These are phyloP conservation scores for Ceriagrion tenellum DNA, from an alignment of 2,888 invertebrate species.

Conservation along the genomic window DNA sequence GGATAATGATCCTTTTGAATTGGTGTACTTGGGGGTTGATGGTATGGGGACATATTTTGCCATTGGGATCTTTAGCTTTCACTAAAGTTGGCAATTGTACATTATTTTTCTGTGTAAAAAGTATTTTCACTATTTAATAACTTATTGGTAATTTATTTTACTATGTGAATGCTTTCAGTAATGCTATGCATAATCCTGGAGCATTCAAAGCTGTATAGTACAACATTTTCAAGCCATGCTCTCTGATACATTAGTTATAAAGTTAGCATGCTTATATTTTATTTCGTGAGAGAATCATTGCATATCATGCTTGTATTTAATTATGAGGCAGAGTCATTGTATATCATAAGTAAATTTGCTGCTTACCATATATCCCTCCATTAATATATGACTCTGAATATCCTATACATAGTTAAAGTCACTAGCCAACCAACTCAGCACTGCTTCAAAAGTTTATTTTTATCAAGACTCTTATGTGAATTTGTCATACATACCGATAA, in stretches of 20 bases:
- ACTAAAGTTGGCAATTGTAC: conserved; percentile 25
- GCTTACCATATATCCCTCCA: background rate
- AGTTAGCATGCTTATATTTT: background rate
- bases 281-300: background rate
- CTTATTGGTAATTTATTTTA: conserved; percentile 38
- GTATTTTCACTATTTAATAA: conserved; percentile 19
- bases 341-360: background rate
- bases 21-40: background rate
- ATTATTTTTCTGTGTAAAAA: conserved; percentile 38
- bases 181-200: background rate
- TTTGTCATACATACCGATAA: too few species aligned
- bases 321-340: background rate
- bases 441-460: background rate
- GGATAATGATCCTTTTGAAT: background rate
- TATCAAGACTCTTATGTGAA: too few species aligned
- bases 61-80: background rate
- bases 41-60: background rate
- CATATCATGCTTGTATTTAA: background rate
- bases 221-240: background rate
- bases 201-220: background rate
- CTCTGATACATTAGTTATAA: background rate
- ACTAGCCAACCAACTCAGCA: background rate
- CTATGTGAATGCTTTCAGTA: background rate
- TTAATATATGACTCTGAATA: background rate
- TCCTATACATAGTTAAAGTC: background rate